Evolutionary conservation across 30 jellyfish, hydroid and myxozoan genomes (phyloP).

Genomic region (Turritopsis dohrnii): DNA sequence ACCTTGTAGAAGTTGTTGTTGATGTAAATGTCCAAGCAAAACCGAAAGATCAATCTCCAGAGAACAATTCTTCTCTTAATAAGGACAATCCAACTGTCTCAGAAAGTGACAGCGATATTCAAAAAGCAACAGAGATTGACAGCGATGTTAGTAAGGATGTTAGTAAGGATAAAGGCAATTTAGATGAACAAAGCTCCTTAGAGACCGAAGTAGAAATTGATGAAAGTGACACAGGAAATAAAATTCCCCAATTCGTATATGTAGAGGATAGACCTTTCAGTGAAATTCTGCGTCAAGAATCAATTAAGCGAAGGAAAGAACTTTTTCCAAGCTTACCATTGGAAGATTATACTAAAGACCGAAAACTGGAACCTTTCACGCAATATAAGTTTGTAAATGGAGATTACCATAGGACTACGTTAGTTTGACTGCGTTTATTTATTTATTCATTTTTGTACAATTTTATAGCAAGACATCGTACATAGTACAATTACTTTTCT

Average conservation of each 20-base stretch:
- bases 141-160: background rate
- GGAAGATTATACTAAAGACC: background rate
- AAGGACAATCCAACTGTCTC: background rate
- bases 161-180: background rate
- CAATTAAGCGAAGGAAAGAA: background rate
- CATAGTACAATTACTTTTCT: background rate
- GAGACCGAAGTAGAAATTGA: background rate
- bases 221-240: background rate
- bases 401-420: background rate
- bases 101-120: background rate
- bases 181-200: background rate
- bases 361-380: background rate
- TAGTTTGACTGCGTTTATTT: background rate
- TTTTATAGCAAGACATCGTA: background rate
- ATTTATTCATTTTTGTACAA: background rate
- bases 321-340: background rate
- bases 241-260: background rate
- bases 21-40: background rate
- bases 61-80: background rate
- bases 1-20: slow-evolving; percentile 1
- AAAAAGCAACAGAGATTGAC: background rate
- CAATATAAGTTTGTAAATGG: background rate
- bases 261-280: background rate
- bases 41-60: background rate
- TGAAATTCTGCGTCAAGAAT: slow-evolving; percentile 7